phyloP scores from a whole-genome alignment of 1,140 invertebrate species.

The Globodera ellingtonae region DNA sequence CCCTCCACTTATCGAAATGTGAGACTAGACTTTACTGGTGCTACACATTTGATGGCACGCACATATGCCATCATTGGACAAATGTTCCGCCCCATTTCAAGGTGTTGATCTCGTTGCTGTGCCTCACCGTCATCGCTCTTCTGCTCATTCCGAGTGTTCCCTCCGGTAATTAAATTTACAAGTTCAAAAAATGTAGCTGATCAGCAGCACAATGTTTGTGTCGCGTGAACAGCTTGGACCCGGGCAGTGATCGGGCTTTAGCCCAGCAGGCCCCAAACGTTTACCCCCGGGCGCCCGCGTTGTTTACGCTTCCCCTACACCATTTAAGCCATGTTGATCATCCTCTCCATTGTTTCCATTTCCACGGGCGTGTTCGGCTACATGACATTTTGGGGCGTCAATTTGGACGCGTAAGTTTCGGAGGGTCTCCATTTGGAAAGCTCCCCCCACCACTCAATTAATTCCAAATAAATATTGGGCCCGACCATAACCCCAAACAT shows the following conservation, averaged over 20 bases:
- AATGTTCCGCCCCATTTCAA: not conserved
- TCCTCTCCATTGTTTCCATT: slow-evolving; percentile 66
- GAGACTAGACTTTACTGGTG: not conserved
- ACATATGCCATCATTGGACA: not conserved
- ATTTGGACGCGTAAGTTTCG: slow-evolving; percentile 55
- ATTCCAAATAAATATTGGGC: no score
- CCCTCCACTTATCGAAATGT: slow-evolving; percentile 67
- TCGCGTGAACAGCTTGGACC: no score
- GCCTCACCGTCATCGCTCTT: slow-evolving; percentile 66
- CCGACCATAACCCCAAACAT: no score
- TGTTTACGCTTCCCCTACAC: not conserved
- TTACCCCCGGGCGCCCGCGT: no score
- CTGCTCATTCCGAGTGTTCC: slow-evolving; percentile 67
- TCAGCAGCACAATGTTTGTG: not conserved
- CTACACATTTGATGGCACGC: not conserved
- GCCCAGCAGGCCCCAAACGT: no score
- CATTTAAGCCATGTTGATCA: slow-evolving; percentile 65
- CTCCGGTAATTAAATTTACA: no score
- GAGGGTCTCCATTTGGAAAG: no score
- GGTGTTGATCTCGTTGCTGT: slow-evolving; percentile 66
- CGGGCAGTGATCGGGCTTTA: no score
- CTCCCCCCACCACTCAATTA: no score
- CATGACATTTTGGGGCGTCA: slow-evolving; percentile 67
- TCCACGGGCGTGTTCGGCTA: slow-evolving; percentile 67
- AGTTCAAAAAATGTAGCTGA: slow-evolving; percentile 9